Evolutionary conservation across 2,888 invertebrate genomes (phyloP).

Genomic region (Catocala fraxini): DNA sequence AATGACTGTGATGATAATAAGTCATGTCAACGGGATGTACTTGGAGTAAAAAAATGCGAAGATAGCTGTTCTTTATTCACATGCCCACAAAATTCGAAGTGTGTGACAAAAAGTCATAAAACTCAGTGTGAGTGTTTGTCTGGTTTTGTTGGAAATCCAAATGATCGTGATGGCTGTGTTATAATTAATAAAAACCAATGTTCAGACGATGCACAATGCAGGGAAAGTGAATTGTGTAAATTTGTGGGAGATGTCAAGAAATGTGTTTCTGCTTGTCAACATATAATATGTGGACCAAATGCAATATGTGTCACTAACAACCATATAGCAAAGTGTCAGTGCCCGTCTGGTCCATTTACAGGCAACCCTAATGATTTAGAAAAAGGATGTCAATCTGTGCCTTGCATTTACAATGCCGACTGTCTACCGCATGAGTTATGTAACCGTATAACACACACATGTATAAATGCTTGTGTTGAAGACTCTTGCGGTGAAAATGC

Average conservation of each 20-base stretch:
- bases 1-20: constrained; percentile 90
- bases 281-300: constrained; percentile 93
- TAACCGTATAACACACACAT: constrained; percentile 93
- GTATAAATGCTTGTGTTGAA: constrained; percentile 93
- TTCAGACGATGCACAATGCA: constrained; percentile 92
- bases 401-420: constrained; percentile 95
- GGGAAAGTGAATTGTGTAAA: constrained; percentile 93
- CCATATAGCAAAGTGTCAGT: constrained; percentile 96
- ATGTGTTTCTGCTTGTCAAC: constrained; percentile 93
- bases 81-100: constrained; percentile 94
- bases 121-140: constrained; percentile 94
- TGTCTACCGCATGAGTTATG: constrained; percentile 94
- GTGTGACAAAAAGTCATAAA: constrained; percentile 91
- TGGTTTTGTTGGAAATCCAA: constrained; percentile 96
- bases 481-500: constrained; percentile 95
- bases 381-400: constrained; percentile 92
- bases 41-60: constrained; percentile 94
- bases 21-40: constrained; percentile 93
- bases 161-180: constrained; percentile 95
- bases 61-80: constrained; percentile 93
- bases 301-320: constrained; percentile 96
- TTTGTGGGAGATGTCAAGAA: constrained; percentile 88
- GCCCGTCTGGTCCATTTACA: constrained; percentile 94
- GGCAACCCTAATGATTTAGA: constrained; percentile 94
- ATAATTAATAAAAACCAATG: constrained; percentile 92